Evolutionary conservation across 2,797 vertebrate genomes (phyloP).

Genomic region (Australoheros facetus): DNA sequence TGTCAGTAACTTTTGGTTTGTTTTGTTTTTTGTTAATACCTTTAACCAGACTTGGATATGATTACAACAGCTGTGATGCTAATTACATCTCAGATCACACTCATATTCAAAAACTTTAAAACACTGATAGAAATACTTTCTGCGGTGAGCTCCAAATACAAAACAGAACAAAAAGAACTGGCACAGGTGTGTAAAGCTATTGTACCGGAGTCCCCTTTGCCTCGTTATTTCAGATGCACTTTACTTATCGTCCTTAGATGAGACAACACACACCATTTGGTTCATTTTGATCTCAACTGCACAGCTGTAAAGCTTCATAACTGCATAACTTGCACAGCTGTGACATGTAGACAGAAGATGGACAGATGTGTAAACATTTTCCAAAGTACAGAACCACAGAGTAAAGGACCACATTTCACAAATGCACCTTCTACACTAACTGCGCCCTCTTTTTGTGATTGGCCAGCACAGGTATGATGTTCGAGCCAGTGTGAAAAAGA

Average conservation of each 20-base stretch:
- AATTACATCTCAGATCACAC: not conserved
- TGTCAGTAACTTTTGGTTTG: not conserved
- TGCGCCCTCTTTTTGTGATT: not conserved
- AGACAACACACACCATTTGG: not conserved
- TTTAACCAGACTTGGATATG: not conserved
- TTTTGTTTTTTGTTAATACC: not conserved
- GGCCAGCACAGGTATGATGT: not conserved
- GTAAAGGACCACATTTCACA: not conserved
- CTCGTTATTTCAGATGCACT: not conserved
- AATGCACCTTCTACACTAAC: not conserved
- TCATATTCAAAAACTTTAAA: not conserved
- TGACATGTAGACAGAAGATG: not conserved
- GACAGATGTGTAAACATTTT: not conserved
- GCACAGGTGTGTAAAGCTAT: not conserved
- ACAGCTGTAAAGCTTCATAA: not conserved
- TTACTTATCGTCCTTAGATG: not conserved
- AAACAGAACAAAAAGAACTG: not conserved
- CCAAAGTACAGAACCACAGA: not conserved
- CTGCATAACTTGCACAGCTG: not conserved
- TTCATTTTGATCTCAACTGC: not conserved
- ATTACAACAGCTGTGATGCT: not conserved
- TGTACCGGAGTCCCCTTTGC: not conserved
- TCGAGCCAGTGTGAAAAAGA: not conserved
- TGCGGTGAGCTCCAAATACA: not conserved
- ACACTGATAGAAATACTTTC: not conserved